Evolutionary conservation across 1,140 invertebrate species (phyloP).

Genomic region (Holotrichia oblita): DNA sequence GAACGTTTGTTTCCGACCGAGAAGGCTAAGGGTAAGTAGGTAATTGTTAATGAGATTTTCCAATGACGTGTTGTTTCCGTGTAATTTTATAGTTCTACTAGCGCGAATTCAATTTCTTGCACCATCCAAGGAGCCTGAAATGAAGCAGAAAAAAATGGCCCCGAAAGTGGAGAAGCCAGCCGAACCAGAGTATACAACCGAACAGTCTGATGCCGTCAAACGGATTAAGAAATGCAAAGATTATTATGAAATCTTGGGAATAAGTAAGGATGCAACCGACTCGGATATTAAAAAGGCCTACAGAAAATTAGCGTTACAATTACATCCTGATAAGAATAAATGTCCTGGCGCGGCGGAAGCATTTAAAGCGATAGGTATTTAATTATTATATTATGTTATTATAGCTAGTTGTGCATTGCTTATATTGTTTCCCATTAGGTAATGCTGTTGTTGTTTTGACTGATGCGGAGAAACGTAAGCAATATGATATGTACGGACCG

Average conservation of each 20-base stretch:
- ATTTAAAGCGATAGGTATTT: slow-evolving; percentile 83
- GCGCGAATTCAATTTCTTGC: slow-evolving; percentile 61
- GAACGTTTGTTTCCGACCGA: slow-evolving; percentile 85
- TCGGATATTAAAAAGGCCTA: slow-evolving; percentile 97
- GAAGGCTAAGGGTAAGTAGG: slow-evolving; percentile 84
- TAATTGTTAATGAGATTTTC: slow-evolving; percentile 29
- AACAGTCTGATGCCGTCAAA: slow-evolving; percentile 69
- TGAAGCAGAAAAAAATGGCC: slow-evolving; percentile 60
- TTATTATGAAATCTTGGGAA: slow-evolving; percentile 96
- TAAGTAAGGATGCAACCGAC: slow-evolving; percentile 91
- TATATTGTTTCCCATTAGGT: slow-evolving; percentile 64
- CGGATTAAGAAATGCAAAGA: slow-evolving; percentile 85
- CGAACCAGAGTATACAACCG: slow-evolving; percentile 65
- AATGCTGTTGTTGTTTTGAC: slow-evolving; percentile 96
- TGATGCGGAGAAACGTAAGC: slow-evolving; percentile 91
- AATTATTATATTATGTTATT: not conserved
- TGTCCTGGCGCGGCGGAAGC: slow-evolving; percentile 96
- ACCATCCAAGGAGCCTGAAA: slow-evolving; percentile 59
- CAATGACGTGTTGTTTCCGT: too few species aligned
- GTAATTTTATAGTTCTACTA: slow-evolving; percentile 59
- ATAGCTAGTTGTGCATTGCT: not conserved
- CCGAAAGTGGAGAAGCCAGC: slow-evolving; percentile 61
- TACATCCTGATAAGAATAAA: slow-evolving; percentile 99
- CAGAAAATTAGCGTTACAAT: slow-evolving; percentile 92
- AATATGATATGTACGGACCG: slow-evolving; percentile 90